phyloP scores from a whole-genome alignment of 2,888 invertebrate genomes.

The Pocota personata region DNA sequence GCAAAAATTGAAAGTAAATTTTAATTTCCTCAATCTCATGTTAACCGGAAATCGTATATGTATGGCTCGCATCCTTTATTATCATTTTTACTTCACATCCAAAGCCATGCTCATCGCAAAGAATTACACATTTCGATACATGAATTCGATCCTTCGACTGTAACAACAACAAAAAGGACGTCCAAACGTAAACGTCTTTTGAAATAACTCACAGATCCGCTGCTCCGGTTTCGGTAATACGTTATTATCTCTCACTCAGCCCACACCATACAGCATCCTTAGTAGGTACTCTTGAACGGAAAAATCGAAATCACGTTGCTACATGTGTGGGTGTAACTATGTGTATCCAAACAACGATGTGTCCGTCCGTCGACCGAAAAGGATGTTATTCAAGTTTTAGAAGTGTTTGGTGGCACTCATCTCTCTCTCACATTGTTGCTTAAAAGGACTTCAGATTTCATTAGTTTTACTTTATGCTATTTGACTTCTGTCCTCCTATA shows the following conservation, averaged over 20 bases:
- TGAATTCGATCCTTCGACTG: neutral
- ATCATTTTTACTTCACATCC: neutral
- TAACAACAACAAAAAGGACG: neutral
- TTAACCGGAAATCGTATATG: constrained; percentile 42
- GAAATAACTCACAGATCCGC: constrained; percentile 23
- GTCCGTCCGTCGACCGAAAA: constrained; percentile 9
- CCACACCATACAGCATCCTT: neutral
- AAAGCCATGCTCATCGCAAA: neutral
- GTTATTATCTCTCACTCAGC: constrained; percentile 19
- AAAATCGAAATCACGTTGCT: neutral
- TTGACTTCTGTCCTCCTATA: constrained; percentile 28
- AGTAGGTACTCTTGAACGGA: neutral
- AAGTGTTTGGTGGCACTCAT: constrained; percentile 15
- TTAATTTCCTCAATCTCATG: constrained; percentile 45
- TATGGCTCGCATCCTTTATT: constrained; percentile 19
- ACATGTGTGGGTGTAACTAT: neutral
- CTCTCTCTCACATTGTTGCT: neutral
- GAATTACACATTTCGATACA: neutral
- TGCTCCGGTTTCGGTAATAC: constrained; percentile 14
- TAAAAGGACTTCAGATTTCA: constrained; percentile 19
- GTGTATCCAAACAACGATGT: neutral
- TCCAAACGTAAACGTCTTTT: constrained; percentile 27
- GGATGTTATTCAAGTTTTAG: constrained; percentile 24
- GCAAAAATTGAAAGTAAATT: constrained; percentile 21
- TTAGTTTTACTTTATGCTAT: constrained; percentile 23